Evolutionary conservation across 2,888 invertebrate genomes (phyloP).

Genomic region (Lepetodrilus schrolli): DNA sequence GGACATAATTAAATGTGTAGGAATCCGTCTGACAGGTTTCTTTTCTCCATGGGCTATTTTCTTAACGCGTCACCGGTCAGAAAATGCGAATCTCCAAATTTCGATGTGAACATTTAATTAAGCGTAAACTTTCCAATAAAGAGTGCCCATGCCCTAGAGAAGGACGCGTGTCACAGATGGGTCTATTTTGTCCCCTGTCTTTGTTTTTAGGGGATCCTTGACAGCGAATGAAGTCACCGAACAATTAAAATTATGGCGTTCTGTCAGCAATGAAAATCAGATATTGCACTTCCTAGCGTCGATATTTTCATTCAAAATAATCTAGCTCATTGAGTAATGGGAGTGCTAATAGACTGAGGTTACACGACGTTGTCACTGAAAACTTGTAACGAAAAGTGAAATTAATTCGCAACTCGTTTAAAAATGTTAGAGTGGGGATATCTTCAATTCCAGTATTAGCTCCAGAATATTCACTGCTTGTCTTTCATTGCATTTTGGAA

Average conservation of each 20-base stretch:
- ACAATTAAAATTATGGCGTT: constrained; percentile 13
- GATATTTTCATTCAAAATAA: constrained; percentile 13
- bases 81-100: constrained; percentile 3
- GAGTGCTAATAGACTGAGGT: background rate
- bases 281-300: background rate
- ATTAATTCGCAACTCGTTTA: background rate
- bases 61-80: constrained; percentile 20
- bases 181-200: background rate
- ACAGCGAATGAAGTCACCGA: background rate
- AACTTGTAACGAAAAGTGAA: background rate
- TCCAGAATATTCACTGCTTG: background rate
- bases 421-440: background rate
- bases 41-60: constrained; percentile 27
- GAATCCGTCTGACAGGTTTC: constrained; percentile 19
- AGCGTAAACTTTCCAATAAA: constrained; percentile 25
- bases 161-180: background rate
- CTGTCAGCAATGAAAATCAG: constrained; percentile 9
- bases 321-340: background rate
- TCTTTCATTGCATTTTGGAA: no score
- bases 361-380: background rate
- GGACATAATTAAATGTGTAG: constrained; percentile 21
- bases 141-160: background rate
- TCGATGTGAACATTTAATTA: constrained; percentile 19
- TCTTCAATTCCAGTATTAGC: background rate
- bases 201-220: background rate